phyloP scores from a whole-genome alignment of 2,113 vertebrate genomes.

The Tragelaphus buxtoni region DNA sequence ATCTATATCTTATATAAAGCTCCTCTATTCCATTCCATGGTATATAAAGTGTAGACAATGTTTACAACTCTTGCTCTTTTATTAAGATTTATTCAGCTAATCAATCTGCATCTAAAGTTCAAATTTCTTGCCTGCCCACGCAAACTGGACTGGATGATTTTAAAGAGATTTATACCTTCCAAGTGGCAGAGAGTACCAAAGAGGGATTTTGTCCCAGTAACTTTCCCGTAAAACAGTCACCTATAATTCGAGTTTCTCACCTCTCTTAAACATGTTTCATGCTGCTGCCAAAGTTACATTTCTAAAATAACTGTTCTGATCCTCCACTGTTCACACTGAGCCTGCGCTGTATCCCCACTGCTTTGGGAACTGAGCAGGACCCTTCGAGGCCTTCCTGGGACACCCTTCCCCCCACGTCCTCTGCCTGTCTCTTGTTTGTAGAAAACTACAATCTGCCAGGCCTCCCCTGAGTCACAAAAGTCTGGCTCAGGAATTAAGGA shows the following conservation, averaged over 20 bases:
- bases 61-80: neutral
- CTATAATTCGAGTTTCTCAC: neutral
- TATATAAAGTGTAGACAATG: neutral
- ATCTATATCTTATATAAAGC: neutral
- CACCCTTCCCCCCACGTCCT: neutral
- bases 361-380: neutral
- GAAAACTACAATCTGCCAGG: neutral
- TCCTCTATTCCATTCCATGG: neutral
- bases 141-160: neutral
- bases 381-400: neutral
- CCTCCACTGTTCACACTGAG: neutral
- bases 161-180: neutral
- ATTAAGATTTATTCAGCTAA: neutral
- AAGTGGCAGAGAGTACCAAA: neutral
- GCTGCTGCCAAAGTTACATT: neutral
- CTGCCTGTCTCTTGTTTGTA: neutral
- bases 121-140: neutral
- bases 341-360: neutral
- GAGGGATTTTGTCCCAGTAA: neutral
- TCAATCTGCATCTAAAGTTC: neutral
- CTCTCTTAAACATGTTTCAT: neutral
- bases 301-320: neutral
- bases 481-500: neutral
- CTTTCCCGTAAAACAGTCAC: neutral
- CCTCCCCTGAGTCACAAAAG: neutral